Conservation (phyloP, 2,797 vertebrate genomes). For the Ambastaia sidthimunki region DNA sequence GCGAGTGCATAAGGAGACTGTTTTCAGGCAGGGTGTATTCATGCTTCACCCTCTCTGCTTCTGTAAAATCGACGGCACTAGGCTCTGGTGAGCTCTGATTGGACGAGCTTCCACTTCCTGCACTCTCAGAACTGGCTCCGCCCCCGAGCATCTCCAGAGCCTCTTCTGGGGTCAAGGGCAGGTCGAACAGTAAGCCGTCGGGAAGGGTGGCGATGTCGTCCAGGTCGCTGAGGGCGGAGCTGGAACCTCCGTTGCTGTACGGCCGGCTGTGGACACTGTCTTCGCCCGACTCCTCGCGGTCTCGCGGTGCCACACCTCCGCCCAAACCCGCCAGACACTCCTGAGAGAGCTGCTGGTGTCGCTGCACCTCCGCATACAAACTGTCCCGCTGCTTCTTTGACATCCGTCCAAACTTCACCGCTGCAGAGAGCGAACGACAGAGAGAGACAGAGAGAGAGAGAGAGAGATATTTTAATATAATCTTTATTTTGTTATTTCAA, state of each 20-base stretch:
- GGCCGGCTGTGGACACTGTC: conserved; percentile 76
- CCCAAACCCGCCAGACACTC: conserved; percentile 69
- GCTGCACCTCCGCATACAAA: conserved; percentile 91
- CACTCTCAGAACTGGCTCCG: conserved; percentile 57
- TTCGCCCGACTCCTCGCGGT: conserved; percentile 54
- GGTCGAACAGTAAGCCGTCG: conserved; percentile 85
- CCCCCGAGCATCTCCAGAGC: conserved; percentile 80
- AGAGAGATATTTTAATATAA: too few species aligned
- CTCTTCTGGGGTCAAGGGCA: conserved; percentile 87
- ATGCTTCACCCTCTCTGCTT: conserved; percentile 77
- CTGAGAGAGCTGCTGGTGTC: conserved; percentile 87
- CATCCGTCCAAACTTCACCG: conserved; percentile 95
- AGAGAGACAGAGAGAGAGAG: not conserved
- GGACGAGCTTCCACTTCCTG: conserved; percentile 75
- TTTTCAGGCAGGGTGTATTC: conserved; percentile 81
- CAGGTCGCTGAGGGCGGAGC: conserved; percentile 86
- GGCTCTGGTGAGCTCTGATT: conserved; percentile 87
- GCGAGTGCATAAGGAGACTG: conserved; percentile 69
- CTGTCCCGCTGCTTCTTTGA: conserved; percentile 95
- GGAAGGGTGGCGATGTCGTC: conserved; percentile 88
- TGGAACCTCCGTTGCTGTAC: conserved; percentile 84
- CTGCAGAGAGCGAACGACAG: conserved; percentile 66
- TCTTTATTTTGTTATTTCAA: too few species aligned
- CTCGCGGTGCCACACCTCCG: conserved; percentile 56
- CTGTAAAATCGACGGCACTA: conserved; percentile 76